phyloP scores from a whole-genome alignment of 2,888 invertebrate genomes.

The Quadroppia sp. region DNA sequence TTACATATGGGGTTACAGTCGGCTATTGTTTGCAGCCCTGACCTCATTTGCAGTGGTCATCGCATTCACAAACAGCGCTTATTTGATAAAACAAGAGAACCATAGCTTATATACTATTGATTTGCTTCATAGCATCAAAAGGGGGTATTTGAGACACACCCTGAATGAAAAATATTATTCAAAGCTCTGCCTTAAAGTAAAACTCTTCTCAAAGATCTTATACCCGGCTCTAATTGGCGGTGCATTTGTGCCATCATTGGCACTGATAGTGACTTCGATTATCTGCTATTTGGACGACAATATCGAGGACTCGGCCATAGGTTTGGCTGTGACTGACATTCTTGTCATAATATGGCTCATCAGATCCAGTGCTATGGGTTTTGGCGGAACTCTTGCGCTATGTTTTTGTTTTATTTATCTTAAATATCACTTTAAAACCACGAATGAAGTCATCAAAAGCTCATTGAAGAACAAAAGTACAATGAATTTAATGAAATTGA shows the following conservation, averaged over 20 bases:
- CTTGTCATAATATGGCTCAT: not conserved
- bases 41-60: not conserved
- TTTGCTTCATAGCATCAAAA: not conserved
- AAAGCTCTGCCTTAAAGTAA: not conserved
- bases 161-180: not conserved
- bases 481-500: not conserved
- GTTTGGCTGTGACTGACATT: not conserved
- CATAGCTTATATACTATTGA: not conserved
- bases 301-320: not conserved
- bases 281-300: not conserved
- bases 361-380: not conserved
- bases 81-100: not conserved
- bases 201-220: not conserved
- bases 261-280: not conserved
- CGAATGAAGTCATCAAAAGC: not conserved
- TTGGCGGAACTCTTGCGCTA: not conserved
- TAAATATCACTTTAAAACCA: not conserved
- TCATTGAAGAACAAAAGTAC: not conserved
- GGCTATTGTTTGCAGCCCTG: not conserved
- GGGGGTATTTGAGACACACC: fast-evolving
- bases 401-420: not conserved
- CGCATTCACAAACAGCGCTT: not conserved
- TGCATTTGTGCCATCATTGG: not conserved
- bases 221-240: not conserved
- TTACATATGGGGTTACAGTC: not conserved